phyloP scores from a whole-genome alignment of 1,140 invertebrate species.

The Thalassaphorura encarpata region DNA sequence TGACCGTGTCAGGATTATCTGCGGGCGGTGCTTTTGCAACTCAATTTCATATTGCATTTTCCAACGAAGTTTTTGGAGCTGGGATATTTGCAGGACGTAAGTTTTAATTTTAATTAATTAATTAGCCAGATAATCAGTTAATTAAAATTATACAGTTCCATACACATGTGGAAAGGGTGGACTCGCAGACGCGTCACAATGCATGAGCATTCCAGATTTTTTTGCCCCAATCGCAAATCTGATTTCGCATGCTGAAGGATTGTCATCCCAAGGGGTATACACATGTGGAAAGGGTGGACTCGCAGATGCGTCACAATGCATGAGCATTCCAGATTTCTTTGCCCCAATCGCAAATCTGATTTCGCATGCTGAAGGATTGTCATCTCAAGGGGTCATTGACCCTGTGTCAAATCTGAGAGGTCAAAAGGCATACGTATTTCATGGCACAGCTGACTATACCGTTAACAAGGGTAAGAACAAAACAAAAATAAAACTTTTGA shows the following conservation, averaged over 20 bases:
- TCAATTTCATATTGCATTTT: constrained; percentile 17
- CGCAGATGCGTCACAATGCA: constrained; percentile 31
- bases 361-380: constrained; percentile 21
- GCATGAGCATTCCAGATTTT: constrained; percentile 33
- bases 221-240: constrained; percentile 25
- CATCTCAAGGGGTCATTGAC: constrained; percentile 34
- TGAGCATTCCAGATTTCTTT: constrained; percentile 31
- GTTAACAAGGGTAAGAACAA: constrained; percentile 36
- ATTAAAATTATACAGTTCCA: constrained; percentile 30
- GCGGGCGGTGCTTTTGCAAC: constrained; percentile 15
- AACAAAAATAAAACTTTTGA: neutral
- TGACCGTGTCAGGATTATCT: constrained; percentile 16
- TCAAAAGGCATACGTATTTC: constrained; percentile 36
- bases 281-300: constrained; percentile 33
- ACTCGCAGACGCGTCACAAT: constrained; percentile 24
- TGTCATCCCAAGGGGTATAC: constrained; percentile 34
- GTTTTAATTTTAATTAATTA: neutral
- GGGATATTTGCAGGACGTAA: constrained; percentile 23
- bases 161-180: constrained; percentile 35
- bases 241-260: constrained; percentile 16
- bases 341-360: constrained; percentile 26
- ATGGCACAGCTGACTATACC: constrained; percentile 34
- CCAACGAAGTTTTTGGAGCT: constrained; percentile 7
- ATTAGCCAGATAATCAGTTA: neutral
- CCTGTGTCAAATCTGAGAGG: constrained; percentile 32